Evolutionary conservation across 2,113 vertebrate genomes (phyloP).

Genomic region (Herpailurus yagouaroundi): DNA sequence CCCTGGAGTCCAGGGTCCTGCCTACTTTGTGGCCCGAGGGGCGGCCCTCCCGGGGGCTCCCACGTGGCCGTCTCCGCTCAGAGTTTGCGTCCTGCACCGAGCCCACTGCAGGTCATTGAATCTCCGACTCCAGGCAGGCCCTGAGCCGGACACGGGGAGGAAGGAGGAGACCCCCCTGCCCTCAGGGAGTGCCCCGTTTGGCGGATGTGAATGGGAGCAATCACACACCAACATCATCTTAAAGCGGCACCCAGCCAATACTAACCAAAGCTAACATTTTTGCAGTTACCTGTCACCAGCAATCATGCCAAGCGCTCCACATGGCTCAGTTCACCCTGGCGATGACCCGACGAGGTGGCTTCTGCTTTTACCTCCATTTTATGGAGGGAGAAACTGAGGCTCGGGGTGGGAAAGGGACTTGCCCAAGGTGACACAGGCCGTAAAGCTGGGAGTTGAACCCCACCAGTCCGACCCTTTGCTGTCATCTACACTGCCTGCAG

Average conservation of each 20-base stretch:
- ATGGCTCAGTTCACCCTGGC: neutral
- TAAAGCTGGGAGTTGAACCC: neutral
- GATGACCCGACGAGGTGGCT: neutral
- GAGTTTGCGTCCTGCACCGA: neutral
- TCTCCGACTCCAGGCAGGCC: rapidly evolving
- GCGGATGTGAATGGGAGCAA: rapidly evolving
- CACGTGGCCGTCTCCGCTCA: neutral
- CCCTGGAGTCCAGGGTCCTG: neutral
- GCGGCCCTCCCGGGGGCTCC: neutral
- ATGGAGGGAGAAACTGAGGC: neutral
- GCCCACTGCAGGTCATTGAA: neutral
- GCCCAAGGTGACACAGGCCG: neutral
- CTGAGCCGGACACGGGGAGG: neutral
- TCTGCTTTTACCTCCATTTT: neutral
- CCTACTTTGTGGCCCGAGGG: neutral
- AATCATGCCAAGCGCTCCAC: rapidly evolving
- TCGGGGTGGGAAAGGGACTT: neutral
- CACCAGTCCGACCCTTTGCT: neutral
- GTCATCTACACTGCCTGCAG: neutral
- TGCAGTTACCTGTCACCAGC: neutral
- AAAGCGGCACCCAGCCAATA: neutral
- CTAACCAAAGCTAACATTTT: rapidly evolving
- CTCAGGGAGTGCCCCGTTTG: neutral
- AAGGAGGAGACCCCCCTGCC: neutral
- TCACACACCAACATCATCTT: rapidly evolving